Conservation (phyloP, 2,113 vertebrate species). For the Mugil cephalus region DNA sequence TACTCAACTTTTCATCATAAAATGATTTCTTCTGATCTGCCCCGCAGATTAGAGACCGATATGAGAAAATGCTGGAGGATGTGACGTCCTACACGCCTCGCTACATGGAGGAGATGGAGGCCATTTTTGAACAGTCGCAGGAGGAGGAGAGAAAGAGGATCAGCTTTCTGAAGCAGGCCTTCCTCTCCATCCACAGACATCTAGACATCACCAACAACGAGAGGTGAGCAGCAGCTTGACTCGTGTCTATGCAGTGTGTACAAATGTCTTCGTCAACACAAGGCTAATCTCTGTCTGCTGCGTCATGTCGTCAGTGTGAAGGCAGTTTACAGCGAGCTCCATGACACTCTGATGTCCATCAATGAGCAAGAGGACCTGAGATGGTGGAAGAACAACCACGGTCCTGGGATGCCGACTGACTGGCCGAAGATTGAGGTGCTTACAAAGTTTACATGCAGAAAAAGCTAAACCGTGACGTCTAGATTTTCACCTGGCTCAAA, state of each 20-base stretch:
- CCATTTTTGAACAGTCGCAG: slow-evolving; percentile 89
- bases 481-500: background rate
- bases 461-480: background rate
- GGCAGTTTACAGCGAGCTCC: slow-evolving; percentile 86
- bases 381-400: slow-evolving; percentile 87
- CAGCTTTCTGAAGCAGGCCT: slow-evolving; percentile 86
- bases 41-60: slow-evolving; percentile 80
- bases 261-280: background rate
- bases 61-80: slow-evolving; percentile 87
- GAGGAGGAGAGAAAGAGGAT: slow-evolving; percentile 88
- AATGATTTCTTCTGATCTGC: slow-evolving; percentile 7
- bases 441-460: background rate
- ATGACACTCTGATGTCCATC: slow-evolving; percentile 85
- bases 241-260: background rate
- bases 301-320: slow-evolving; percentile 77
- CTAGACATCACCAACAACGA: slow-evolving; percentile 87
- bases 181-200: slow-evolving; percentile 87
- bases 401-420: slow-evolving; percentile 87
- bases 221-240: slow-evolving; percentile 68
- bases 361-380: slow-evolving; percentile 86
- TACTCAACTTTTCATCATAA: slow-evolving; percentile 28
- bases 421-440: slow-evolving; percentile 87
- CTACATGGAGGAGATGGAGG: slow-evolving; percentile 92
- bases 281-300: background rate
- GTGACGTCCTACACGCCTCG: slow-evolving; percentile 85